These are phyloP conservation scores for Crotalus tigris DNA, from an alignment of 2,113 vertebrate genomes.

Conservation along the genomic window DNA sequence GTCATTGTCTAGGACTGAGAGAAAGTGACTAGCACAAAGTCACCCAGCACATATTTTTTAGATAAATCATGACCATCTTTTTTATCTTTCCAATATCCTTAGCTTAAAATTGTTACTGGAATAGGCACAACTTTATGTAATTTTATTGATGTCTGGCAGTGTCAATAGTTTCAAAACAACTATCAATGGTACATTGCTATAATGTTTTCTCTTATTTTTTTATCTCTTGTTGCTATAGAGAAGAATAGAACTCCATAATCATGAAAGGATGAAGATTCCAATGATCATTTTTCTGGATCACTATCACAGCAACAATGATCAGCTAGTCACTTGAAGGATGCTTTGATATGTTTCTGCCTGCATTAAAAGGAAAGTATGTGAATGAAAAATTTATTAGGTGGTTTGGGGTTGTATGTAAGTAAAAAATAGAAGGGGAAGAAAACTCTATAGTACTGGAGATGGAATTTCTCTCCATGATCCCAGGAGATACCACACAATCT, in stretches of 20 bases:
- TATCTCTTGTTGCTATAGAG: slow-evolving; percentile 11
- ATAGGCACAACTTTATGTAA: not conserved
- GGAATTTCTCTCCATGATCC: slow-evolving; percentile 11
- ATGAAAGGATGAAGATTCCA: slow-evolving; percentile 13
- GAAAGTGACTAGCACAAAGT: not conserved
- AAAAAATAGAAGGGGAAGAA: slow-evolving; percentile 23
- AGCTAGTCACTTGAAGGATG: slow-evolving; percentile 15
- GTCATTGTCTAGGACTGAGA: not conserved
- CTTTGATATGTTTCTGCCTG: slow-evolving; percentile 41
- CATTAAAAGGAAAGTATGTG: slow-evolving; percentile 28
- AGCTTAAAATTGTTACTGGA: not conserved
- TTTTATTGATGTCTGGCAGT: not conserved
- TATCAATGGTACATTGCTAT: not conserved
- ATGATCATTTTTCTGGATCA: slow-evolving; percentile 28
- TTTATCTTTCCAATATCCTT: not conserved
- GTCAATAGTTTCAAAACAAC: not conserved
- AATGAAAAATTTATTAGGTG: slow-evolving; percentile 39
- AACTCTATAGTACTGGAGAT: not conserved
- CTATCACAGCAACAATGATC: slow-evolving; percentile 20
- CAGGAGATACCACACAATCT: not conserved
- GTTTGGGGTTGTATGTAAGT: slow-evolving; percentile 37
- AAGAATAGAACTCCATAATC: slow-evolving; percentile 32
- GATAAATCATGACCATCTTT: not conserved
- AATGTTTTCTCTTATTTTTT: not conserved
- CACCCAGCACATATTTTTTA: not conserved